Evolutionary conservation across 92 coral and sea anemone species (phyloP), one percentile per base, ranked within the genome.

Genomic region (Epizoanthus illoricatus): DNA sequence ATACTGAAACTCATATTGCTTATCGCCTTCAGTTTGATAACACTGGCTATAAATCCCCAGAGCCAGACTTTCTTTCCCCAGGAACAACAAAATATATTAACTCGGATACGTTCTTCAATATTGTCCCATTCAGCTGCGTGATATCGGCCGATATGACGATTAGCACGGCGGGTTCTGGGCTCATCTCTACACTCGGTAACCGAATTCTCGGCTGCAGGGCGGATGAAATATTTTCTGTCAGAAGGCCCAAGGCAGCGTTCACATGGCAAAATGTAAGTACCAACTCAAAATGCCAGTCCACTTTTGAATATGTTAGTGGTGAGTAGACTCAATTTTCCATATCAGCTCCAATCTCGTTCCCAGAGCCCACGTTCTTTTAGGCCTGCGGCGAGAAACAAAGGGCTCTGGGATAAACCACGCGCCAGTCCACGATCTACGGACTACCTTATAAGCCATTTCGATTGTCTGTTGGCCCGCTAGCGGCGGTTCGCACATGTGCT

Each of bases 171-270:
- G 97, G 97, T 2, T 81, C 72, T 21, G 94, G 97, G 18, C 63
- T 92, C 18, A 81, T 78, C 16, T 88, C 94, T 7, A 88, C 85
- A 0, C 73, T 92, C n/a, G 97, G 97, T 19, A 86, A 85, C 74
- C 94, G 87, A 9, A 75, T 92, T 16, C 74, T 92, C 56, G 92
- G 97, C 11, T 75, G 80, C 52, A 87, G 88, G 74, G 88, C 87
- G 17, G 75, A 87, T 73, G 97, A 88, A 21, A 65, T 88, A 42
- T 92, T 92, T 68, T 84, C 86, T 33, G 69, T 92, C 89, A 90
- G 97, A 60, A 84, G 97, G 69, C 97, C 97, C 42, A 93, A 93
- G 70, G 88, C 91, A 2, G 90, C 91, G 5, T 93, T 93, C 67
- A 93, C 97, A 6, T 93, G 97, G 97, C 85, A 90, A 52, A 91